Percentiles rank a stretch among this genome's conserved stretches.
Conservation (phyloP, 2,888 invertebrate genomes). For the Stenodera caucasica region DNA sequence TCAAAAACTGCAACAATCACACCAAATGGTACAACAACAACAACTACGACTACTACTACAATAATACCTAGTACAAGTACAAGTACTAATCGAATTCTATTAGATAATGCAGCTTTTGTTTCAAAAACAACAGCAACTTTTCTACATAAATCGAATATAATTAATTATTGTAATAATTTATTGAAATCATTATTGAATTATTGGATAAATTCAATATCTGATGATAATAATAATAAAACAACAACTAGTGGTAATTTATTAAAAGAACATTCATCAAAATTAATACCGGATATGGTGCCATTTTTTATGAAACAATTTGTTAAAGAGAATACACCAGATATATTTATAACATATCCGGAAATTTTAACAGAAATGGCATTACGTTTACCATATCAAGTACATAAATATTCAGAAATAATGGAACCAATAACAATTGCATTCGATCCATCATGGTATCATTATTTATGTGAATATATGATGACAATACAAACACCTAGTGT, state of each 20-base stretch:
- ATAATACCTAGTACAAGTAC: conserved; percentile 19
- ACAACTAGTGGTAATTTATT: conserved; percentile 70
- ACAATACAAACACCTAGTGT: conserved; percentile 86
- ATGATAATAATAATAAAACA: conserved; percentile 50
- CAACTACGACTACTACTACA: conserved; percentile 18
- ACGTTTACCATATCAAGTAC: conserved; percentile 90
- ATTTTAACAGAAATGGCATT: conserved; percentile 95
- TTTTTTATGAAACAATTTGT: conserved; percentile 93
- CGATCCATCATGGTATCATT: conserved; percentile 73
- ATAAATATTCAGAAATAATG: conserved; percentile 68
- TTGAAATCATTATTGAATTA: conserved; percentile 69
- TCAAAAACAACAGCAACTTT: conserved; percentile 72
- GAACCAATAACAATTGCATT: conserved; percentile 58
- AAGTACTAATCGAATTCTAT: conserved; percentile 35
- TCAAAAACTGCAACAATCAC: conserved; percentile 60
- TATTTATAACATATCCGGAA: conserved; percentile 92
- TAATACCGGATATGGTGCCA: conserved; percentile 93
- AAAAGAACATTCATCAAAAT: conserved; percentile 78
- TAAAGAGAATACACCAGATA: conserved; percentile 86
- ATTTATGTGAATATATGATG: conserved; percentile 81
- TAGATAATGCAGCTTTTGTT: conserved; percentile 62
- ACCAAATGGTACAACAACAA: conserved; percentile 14
- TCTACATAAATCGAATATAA: conserved; percentile 69
- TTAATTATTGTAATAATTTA: conserved; percentile 72
- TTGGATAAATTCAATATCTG: conserved; percentile 67